phyloP scores from a whole-genome alignment of 1,140 invertebrate genomes.

The Geopemphigus sp. region DNA sequence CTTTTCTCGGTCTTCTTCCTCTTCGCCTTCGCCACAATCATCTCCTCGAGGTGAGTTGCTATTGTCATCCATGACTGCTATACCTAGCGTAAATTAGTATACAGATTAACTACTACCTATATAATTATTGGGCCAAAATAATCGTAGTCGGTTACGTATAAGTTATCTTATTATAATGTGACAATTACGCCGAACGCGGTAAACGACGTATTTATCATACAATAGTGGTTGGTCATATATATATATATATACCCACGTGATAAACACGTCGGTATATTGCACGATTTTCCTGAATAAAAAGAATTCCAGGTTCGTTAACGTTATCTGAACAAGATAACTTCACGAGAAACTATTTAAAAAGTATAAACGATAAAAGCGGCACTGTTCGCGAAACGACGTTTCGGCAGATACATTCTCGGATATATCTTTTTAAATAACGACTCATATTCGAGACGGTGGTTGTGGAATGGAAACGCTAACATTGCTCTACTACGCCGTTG shows the following conservation, averaged over 20 bases:
- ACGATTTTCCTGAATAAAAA: not conserved
- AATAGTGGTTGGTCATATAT: not conserved
- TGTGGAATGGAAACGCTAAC: too few relatives aligned
- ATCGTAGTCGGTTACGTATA: not conserved
- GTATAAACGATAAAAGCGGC: not conserved
- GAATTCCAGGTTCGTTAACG: not conserved
- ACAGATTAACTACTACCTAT: not conserved
- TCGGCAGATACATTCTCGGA: too few relatives aligned
- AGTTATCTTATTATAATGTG: too few relatives aligned
- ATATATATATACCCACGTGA: not conserved
- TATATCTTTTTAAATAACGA: too few relatives aligned
- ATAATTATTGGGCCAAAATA: not conserved
- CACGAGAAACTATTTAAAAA: not conserved
- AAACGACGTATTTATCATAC: not conserved
- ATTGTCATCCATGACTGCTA: constrained; percentile 36
- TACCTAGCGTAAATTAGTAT: not conserved
- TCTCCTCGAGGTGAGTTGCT: constrained; percentile 17
- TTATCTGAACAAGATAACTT: not conserved
- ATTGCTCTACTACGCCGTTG: too few relatives aligned
- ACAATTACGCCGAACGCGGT: not conserved
- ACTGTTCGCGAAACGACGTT: too few relatives aligned
- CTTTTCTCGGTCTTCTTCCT: constrained; percentile 33
- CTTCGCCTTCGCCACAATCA: constrained; percentile 26
- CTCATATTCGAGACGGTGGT: too few relatives aligned
- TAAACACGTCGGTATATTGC: not conserved